These are phyloP conservation scores for Vidua macroura DNA, from an alignment of 2,113 vertebrate genomes.

Conservation along the genomic window DNA sequence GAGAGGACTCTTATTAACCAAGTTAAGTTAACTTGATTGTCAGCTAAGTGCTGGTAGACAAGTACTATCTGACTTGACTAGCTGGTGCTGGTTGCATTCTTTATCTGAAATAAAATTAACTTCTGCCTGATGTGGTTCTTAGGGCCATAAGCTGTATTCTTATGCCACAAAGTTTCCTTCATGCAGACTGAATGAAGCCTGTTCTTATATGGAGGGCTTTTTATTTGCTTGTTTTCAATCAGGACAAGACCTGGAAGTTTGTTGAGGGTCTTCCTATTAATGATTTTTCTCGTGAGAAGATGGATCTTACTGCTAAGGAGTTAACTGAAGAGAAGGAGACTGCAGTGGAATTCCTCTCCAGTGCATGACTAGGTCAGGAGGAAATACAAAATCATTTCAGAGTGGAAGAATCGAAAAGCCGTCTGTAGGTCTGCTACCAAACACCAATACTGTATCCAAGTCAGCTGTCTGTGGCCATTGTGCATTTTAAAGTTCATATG, in stretches of 20 bases:
- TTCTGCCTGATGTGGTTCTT: neutral
- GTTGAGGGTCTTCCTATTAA: constrained; percentile 88
- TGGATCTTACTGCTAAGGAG: constrained; percentile 90
- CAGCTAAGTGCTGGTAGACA: neutral
- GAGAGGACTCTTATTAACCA: neutral
- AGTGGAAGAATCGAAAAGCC: constrained; percentile 78
- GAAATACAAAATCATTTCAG: constrained; percentile 55
- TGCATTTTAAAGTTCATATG: constrained; percentile 56
- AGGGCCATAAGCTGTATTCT: neutral
- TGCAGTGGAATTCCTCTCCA: constrained; percentile 86
- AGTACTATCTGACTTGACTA: neutral
- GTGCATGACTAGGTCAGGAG: constrained; percentile 78
- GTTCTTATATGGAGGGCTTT: neutral
- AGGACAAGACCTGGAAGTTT: constrained; percentile 93
- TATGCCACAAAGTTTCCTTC: neutral
- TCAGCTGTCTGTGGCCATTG: constrained; percentile 51
- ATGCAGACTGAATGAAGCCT: neutral
- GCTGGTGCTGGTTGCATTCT: neutral
- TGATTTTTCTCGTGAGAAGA: constrained; percentile 89
- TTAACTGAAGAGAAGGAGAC: constrained; percentile 90
- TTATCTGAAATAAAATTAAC: neutral
- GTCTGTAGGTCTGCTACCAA: constrained; percentile 76
- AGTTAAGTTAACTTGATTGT: neutral
- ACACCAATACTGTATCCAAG: constrained; percentile 43
- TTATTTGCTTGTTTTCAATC: neutral